phyloP scores from a whole-genome alignment of 2,113 vertebrate genomes.

The Lates calcarifer region DNA sequence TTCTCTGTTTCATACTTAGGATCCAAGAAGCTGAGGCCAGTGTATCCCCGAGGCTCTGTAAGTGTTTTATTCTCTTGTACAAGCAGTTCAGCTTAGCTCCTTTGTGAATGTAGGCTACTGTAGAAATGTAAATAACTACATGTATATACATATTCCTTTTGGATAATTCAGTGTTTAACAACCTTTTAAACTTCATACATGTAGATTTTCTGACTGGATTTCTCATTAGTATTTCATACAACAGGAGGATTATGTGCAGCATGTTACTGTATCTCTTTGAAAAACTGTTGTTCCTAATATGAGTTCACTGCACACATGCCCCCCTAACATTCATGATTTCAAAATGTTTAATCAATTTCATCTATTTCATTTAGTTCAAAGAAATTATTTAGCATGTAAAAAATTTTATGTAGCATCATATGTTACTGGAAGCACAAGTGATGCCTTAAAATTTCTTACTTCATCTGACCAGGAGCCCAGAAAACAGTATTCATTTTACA shows the following conservation, averaged over 20 bases:
- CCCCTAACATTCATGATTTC: background rate
- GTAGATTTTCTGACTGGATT: background rate
- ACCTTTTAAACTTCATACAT: background rate
- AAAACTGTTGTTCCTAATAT: background rate
- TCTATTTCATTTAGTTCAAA: background rate
- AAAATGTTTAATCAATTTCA: background rate
- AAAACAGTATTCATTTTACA: no score
- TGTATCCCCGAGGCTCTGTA: constrained; percentile 45
- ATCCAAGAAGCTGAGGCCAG: constrained; percentile 42
- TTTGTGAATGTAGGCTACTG: constrained; percentile 8
- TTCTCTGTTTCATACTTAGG: constrained; percentile 30
- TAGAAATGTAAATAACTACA: constrained; percentile 2
- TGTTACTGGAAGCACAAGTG: background rate
- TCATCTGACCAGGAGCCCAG: no score
- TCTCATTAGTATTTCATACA: constrained; percentile 23
- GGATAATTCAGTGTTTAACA: background rate
- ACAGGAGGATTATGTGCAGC: background rate
- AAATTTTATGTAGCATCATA: background rate
- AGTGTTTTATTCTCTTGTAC: constrained; percentile 60
- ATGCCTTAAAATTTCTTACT: no score
- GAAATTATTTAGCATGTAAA: background rate
- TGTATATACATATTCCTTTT: background rate
- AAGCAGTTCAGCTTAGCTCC: background rate
- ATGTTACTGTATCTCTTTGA: background rate
- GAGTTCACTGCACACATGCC: background rate